These are phyloP conservation scores for Ligdia adustata DNA, from an alignment of 2,888 invertebrate species.

Conservation along the genomic window DNA sequence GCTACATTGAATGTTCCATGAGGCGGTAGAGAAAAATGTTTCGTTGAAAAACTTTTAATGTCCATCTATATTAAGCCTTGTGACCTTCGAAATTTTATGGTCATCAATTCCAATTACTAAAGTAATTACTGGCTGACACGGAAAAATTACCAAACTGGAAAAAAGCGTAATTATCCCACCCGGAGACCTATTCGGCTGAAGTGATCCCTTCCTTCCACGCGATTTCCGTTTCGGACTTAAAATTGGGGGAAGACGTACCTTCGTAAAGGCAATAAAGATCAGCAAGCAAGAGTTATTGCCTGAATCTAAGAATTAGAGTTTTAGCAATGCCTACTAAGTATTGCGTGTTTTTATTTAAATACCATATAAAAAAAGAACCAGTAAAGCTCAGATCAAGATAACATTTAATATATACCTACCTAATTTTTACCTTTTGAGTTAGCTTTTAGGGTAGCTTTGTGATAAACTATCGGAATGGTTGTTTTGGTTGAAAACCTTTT, in stretches of 20 bases:
- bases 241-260: slow-evolving; percentile 56
- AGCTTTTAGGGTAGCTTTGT: no score
- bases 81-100: slow-evolving; percentile 6
- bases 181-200: slow-evolving; percentile 65
- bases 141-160: slow-evolving; percentile 48
- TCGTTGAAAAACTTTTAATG: neutral
- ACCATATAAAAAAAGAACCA: slow-evolving; percentile 33
- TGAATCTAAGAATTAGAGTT: slow-evolving; percentile 51
- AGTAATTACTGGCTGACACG: slow-evolving; percentile 35
- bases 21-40: neutral
- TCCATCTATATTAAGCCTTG: slow-evolving; percentile 6
- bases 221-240: slow-evolving; percentile 68
- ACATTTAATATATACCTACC: slow-evolving; percentile 13
- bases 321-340: slow-evolving; percentile 34
- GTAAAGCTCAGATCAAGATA: slow-evolving; percentile 21
- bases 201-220: slow-evolving; percentile 70
- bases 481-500: no score
- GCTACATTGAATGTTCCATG: slow-evolving; percentile 11
- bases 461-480: no score
- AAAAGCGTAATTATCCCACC: slow-evolving; percentile 66
- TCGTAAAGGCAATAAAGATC: slow-evolving; percentile 69
- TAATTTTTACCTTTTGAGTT: no score
- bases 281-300: slow-evolving; percentile 58
- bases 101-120: slow-evolving; percentile 24
- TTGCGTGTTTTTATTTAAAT: slow-evolving; percentile 38